Percentiles rank a stretch among this genome's conserved stretches.
phyloP scores from a whole-genome alignment of 2,888 invertebrate species.

The Drosophila rubida region DNA sequence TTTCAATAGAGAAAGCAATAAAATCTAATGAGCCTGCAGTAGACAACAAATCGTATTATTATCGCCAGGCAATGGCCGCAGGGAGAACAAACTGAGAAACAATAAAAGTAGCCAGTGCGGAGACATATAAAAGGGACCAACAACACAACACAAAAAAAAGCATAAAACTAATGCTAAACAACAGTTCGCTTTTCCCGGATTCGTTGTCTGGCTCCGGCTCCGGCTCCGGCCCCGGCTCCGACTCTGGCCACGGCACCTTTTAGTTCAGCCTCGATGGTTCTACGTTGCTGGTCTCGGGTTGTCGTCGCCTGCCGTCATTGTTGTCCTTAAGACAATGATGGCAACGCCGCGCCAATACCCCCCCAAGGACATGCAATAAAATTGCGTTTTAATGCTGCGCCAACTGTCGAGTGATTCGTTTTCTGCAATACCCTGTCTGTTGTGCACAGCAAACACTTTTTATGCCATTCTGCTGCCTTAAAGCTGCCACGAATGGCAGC shows the following conservation, averaged over 20 bases:
- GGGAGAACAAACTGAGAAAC: slow-evolving; percentile 34
- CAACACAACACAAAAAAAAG: background rate
- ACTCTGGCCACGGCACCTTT: background rate
- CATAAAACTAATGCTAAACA: slow-evolving; percentile 73
- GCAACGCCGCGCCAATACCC: slow-evolving; percentile 40
- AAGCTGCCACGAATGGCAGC: background rate
- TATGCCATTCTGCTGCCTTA: background rate
- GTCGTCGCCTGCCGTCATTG: slow-evolving; percentile 55
- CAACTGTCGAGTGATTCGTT: slow-evolving; percentile 47
- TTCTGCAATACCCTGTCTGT: slow-evolving; percentile 26
- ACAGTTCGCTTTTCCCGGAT: slow-evolving; percentile 27
- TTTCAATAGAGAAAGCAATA: slow-evolving; percentile 43
- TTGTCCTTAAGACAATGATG: slow-evolving; percentile 70
- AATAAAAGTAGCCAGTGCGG: slow-evolving; percentile 63
- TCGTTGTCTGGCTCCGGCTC: slow-evolving; percentile 21
- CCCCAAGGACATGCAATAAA: slow-evolving; percentile 73
- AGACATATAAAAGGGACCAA: slow-evolving; percentile 39
- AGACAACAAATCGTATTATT: slow-evolving; percentile 71
- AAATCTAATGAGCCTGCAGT: slow-evolving; percentile 72
- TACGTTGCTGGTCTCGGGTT: slow-evolving; percentile 25
- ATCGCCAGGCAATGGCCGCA: slow-evolving; percentile 62
- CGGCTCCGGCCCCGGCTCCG: too few relatives aligned
- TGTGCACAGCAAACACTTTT: background rate
- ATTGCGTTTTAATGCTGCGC: slow-evolving; percentile 74
- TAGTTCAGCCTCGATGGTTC: slow-evolving; percentile 34